A percentile compares a stretch with the other conserved stretches of the same genome.
phyloP scores from a whole-genome alignment of 1,140 invertebrate species.

The Sinonovacula constricta region DNA sequence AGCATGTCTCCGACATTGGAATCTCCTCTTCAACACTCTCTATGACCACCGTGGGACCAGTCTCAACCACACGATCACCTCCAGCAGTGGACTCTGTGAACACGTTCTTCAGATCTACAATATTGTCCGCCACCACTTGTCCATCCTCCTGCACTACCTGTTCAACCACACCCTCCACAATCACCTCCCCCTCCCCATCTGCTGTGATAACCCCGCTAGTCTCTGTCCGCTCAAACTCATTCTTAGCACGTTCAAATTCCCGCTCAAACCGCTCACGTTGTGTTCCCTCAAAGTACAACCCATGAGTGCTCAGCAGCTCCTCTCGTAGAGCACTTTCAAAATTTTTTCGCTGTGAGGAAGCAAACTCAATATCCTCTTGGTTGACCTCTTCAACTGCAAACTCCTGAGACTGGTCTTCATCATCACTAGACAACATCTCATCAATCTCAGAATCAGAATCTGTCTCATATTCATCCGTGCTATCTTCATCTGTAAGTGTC shows the following conservation, averaged over 20 bases:
- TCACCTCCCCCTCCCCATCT: constrained; percentile 8
- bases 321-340: constrained; percentile 50
- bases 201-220: background rate
- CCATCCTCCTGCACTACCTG: constrained; percentile 25
- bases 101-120: constrained; percentile 14
- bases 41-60: constrained; percentile 47
- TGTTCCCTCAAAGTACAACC: constrained; percentile 46
- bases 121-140: constrained; percentile 21
- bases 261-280: constrained; percentile 40
- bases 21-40: constrained; percentile 47
- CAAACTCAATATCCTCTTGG: constrained; percentile 27
- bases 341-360: constrained; percentile 25
- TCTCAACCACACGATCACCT: constrained; percentile 23
- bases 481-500: background rate
- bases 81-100: constrained; percentile 29
- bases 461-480: constrained; percentile 26
- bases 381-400: constrained; percentile 20
- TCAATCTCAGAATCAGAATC: constrained; percentile 48
- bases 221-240: constrained; percentile 17
- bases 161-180: constrained; percentile 20
- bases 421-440: constrained; percentile 49
- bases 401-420: constrained; percentile 13
- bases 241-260: constrained; percentile 41
- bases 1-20: constrained; percentile 36
- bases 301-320: constrained; percentile 43